Conservation (phyloP, 2,797 vertebrate genomes). For the Esox lucius region DNA sequence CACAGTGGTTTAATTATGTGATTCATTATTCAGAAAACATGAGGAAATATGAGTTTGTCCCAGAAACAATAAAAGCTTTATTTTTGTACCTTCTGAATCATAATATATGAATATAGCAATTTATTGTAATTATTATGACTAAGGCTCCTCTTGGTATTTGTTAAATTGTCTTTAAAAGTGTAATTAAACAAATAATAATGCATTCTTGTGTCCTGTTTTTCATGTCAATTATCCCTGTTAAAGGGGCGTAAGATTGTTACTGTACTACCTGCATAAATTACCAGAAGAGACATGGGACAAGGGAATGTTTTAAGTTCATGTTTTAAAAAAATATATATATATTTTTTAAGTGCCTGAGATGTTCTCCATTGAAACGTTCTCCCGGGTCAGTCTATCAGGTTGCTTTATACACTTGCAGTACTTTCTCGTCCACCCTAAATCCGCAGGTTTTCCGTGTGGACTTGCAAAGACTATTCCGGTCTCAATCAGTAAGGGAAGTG, state of each 20-base stretch:
- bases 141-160: slow-evolving; percentile 49
- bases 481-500: too few relatives aligned
- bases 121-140: slow-evolving; percentile 61
- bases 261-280: too few relatives aligned
- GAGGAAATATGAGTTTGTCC: slow-evolving; percentile 50
- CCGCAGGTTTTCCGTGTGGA: too few relatives aligned
- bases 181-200: slow-evolving; percentile 60
- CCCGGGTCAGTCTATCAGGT: too few relatives aligned
- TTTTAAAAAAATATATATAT: too few relatives aligned
- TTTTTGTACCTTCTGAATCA: slow-evolving; percentile 80
- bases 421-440: too few relatives aligned
- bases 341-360: too few relatives aligned
- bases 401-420: too few relatives aligned
- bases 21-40: slow-evolving; percentile 56
- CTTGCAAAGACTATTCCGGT: too few relatives aligned
- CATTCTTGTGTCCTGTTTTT: slow-evolving; percentile 33
- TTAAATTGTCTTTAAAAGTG: slow-evolving; percentile 31
- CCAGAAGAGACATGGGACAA: too few relatives aligned
- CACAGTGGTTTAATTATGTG: slow-evolving; percentile 35
- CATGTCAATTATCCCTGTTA: slow-evolving; percentile 9
- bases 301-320: too few relatives aligned
- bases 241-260: not conserved
- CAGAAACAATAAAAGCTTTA: slow-evolving; percentile 73
- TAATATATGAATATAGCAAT: slow-evolving; percentile 75
- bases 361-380: too few relatives aligned